These are phyloP conservation scores for Ormyrus nitidulus DNA, from an alignment of 2,888 invertebrate species.

Conservation along the genomic window DNA sequence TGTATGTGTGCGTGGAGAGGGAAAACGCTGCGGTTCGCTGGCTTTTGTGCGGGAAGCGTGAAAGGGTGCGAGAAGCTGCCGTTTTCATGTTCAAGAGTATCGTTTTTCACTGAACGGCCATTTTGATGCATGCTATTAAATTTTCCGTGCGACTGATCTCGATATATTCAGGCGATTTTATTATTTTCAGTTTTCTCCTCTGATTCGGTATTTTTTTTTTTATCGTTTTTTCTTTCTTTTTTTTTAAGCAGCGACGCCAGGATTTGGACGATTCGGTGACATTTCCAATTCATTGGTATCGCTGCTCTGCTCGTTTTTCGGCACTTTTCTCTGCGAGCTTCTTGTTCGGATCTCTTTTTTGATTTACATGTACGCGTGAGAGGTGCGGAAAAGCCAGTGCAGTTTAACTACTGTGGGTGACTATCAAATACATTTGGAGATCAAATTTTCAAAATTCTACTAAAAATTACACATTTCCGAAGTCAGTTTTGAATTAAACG, in stretches of 20 bases:
- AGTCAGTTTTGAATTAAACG: neutral
- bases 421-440: too few relatives aligned
- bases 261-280: constrained; percentile 47
- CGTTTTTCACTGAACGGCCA: constrained; percentile 54
- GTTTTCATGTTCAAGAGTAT: constrained; percentile 51
- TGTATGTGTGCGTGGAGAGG: neutral
- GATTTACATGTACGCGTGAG: neutral
- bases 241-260: constrained; percentile 5
- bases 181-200: too few relatives aligned
- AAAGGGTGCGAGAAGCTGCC: constrained; percentile 41
- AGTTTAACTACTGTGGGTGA: too few relatives aligned
- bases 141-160: neutral
- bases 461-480: neutral
- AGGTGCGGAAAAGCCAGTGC: too few relatives aligned
- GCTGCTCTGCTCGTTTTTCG: constrained; percentile 20
- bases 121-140: constrained; percentile 43
- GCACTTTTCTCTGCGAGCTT: constrained; percentile 19
- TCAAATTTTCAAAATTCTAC: too few relatives aligned
- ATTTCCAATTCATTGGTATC: constrained; percentile 50
- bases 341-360: constrained; percentile 2
- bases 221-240: neutral
- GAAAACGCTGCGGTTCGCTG: too few relatives aligned
- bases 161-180: too few relatives aligned
- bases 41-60: too few relatives aligned
- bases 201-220: neutral